phyloP scores from a whole-genome alignment of 2,888 invertebrate species.

The Chelonus formosanus region DNA sequence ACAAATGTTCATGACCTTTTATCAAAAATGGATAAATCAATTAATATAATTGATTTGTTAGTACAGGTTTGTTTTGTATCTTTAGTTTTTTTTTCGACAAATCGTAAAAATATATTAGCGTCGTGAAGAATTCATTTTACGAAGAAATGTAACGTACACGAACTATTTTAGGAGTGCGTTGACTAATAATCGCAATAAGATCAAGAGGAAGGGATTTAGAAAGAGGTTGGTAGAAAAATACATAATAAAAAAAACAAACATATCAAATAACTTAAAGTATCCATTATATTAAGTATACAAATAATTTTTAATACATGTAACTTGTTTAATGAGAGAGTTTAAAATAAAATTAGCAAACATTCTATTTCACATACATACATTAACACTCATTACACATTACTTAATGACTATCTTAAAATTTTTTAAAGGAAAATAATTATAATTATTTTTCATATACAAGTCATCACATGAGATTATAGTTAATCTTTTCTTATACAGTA shows the following conservation, averaged over 20 bases:
- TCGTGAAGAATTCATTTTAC: constrained; percentile 4
- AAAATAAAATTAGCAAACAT: constrained; percentile 3
- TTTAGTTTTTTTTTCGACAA: neutral
- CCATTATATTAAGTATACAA: constrained; percentile 59
- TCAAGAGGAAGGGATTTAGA: constrained; percentile 37
- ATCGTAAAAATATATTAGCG: neutral
- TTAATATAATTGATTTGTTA: too few relatives aligned
- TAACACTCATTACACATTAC: neutral
- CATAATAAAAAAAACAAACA: constrained; percentile 46
- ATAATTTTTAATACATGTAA: constrained; percentile 49
- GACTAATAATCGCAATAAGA: constrained; percentile 43
- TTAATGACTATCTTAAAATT: too few relatives aligned
- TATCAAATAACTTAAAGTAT: constrained; percentile 55
- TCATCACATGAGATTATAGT: too few relatives aligned
- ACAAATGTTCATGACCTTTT: constrained; percentile 19
- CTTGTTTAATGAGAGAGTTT: constrained; percentile 11
- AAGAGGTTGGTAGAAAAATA: constrained; percentile 30
- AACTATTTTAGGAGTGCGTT: constrained; percentile 63
- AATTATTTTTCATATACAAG: too few relatives aligned
- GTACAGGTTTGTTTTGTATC: neutral
- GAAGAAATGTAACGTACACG: constrained; percentile 39
- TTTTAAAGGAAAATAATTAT: too few relatives aligned
- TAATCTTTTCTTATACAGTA: too few relatives aligned
- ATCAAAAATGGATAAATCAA: too few relatives aligned
- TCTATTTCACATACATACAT: neutral